These are phyloP conservation scores for Microcebus griseorufus DNA, from an alignment of 2,113 vertebrate genomes.

Conservation along the genomic window DNA sequence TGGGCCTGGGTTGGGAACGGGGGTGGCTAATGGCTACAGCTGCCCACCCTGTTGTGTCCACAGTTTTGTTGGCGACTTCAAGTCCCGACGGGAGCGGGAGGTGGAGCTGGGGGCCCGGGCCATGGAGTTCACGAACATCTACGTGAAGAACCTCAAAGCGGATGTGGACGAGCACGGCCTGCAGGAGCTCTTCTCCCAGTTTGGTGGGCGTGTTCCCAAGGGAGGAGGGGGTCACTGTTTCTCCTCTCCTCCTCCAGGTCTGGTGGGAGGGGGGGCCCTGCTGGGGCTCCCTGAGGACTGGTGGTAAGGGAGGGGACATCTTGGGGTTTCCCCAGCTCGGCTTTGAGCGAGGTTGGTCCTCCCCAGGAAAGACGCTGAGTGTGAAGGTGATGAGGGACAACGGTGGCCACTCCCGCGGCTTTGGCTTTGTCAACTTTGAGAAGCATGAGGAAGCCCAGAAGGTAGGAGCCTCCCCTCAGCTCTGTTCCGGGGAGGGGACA, in stretches of 20 bases:
- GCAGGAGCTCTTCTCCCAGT: constrained; percentile 90
- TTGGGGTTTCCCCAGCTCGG: neutral
- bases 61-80: constrained; percentile 98
- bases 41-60: neutral
- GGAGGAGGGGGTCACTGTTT: neutral
- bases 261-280: neutral
- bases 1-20: neutral
- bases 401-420: constrained; percentile 90
- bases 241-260: neutral
- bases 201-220: constrained; percentile 86
- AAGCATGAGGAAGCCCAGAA: constrained; percentile 96
- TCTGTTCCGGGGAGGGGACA: neutral
- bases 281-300: neutral
- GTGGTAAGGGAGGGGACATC: neutral
- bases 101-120: constrained; percentile 91
- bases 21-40: neutral
- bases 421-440: constrained; percentile 97
- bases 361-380: constrained; percentile 92
- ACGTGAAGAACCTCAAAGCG: constrained; percentile 95
- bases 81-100: constrained; percentile 95
- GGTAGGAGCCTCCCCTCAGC: constrained; percentile 80
- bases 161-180: constrained; percentile 91
- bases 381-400: constrained; percentile 96
- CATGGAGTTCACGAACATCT: constrained; percentile 95
- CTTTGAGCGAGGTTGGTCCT: constrained; percentile 17